Base-by-base conservation (phyloP, 2,797 vertebrate genomes). In the Sparus aurata region DNA sequence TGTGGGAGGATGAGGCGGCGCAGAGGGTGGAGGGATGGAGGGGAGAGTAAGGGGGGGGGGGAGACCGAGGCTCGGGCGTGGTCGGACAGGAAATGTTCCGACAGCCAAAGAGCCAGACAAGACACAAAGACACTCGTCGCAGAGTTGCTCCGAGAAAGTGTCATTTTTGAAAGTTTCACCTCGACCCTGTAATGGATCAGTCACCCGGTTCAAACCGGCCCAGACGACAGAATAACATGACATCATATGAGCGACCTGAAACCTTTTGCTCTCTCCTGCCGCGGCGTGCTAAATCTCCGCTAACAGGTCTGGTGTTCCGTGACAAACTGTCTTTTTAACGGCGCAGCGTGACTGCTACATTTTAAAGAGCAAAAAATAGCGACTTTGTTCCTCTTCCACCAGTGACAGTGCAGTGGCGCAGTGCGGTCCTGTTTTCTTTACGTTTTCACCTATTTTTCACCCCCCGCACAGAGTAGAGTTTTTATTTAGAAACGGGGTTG, bases 1-100 rank as follows among this genome's bases (percentile, higher is more conserved):
- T 90, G 54, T 59, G 88, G 91, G 91, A 92, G 84, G 89, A 87
- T 88, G 77, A 77, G 83, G 84, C 53, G 18, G 52, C 85, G 85
- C 49, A 55, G 38, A 72, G 47, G 43, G 52, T 73, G 69, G 68
- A 77, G 60, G 55, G n/a, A 41, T 57, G 60, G 58, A 12, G 41
- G 38, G 38, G 38, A 58, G 77, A 4, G 27, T 27, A 76, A 45
- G 30, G 52, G 73, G 69, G 64, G 76, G 60, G 52, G 63, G 23
- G 17, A 15, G 73, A 74, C 12, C 41, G 63, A 81, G 6, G 46
- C 57, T 75, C 46, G 57, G 84, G 82, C 20, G 73, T 78, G 85
- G 85, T 20, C 73, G 60, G 43, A 69, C 43, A 50, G 50, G 76
- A 74, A 65, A 45, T 30, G 38, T 52, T 27, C 63, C 3, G 4